These are phyloP conservation scores for Penaeus vannamei DNA, from an alignment of 1,140 invertebrate genomes.

Conservation along the genomic window DNA sequence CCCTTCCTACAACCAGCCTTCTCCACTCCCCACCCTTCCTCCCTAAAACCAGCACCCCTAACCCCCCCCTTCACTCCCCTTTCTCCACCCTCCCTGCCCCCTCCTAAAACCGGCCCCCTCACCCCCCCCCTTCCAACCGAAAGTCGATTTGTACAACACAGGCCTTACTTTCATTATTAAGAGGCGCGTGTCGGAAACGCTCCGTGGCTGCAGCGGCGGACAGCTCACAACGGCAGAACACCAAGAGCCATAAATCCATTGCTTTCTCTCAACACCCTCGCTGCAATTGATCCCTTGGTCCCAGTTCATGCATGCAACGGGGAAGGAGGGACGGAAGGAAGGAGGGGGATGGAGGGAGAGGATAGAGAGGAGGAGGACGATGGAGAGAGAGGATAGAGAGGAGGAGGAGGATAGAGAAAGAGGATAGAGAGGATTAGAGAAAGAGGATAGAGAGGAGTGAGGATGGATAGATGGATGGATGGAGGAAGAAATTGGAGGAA, in stretches of 20 bases:
- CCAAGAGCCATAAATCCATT: no score
- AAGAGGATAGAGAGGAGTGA: not conserved
- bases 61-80: not conserved
- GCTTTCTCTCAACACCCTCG: no score
- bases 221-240: no score
- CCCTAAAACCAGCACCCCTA: no score
- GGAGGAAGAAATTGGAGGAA: not conserved
- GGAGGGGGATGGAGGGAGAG: not conserved
- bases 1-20: no score
- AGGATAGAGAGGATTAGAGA: not conserved
- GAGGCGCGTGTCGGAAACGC: no score
- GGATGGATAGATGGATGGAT: not conserved
- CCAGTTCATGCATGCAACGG: conserved; percentile 8
- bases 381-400: not conserved
- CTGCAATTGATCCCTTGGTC: not conserved
- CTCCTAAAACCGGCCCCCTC: not conserved
- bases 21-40: no score
- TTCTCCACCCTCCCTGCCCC: not conserved
- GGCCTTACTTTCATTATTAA: no score
- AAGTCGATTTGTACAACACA: no score
- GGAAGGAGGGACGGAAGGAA: not conserved
- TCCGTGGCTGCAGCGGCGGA: no score
- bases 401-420: not conserved
- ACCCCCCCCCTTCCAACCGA: no score
- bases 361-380: not conserved